Conservation (phyloP, 2,113 vertebrate species). For the Pyrgilauda ruficollis region DNA sequence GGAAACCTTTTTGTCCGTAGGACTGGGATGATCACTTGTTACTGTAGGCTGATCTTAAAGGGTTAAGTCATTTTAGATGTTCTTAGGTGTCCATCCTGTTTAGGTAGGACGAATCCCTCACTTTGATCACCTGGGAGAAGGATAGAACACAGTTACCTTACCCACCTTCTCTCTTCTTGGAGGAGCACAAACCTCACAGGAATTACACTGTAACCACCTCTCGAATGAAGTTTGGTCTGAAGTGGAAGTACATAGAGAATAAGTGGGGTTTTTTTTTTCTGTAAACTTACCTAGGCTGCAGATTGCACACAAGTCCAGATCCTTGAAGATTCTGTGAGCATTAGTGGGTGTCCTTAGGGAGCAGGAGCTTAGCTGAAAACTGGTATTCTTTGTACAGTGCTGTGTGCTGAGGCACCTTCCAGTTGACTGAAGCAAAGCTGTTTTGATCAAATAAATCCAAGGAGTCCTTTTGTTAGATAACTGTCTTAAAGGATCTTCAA, state of each 20-base stretch:
- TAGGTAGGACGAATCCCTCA: not conserved
- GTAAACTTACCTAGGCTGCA: not conserved
- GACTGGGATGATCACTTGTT: not conserved
- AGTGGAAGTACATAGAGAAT: not conserved
- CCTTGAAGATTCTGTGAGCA: not conserved
- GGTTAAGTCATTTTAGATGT: not conserved
- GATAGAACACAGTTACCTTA: not conserved
- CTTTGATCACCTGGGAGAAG: not conserved
- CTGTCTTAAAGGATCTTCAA: not conserved
- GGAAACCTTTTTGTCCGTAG: not conserved
- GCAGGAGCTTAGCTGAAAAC: not conserved
- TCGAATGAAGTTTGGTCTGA: not conserved
- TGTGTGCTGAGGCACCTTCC: not conserved
- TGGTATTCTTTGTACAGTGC: not conserved
- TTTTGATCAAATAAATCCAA: not conserved
- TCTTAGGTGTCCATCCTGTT: not conserved
- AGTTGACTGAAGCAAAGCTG: not conserved
- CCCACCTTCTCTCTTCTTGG: not conserved
- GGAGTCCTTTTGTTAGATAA: not conserved
- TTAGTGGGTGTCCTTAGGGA: not conserved
- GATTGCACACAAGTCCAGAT: not conserved
- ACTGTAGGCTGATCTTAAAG: not conserved
- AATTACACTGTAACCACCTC: not conserved
- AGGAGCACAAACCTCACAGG: not conserved
- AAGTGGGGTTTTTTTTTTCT: fast-evolving